A percentile compares a stretch with the other conserved stretches of the same genome.
phyloP scores from a whole-genome alignment of 1,140 invertebrate species.

The Papilio aristodemus region DNA sequence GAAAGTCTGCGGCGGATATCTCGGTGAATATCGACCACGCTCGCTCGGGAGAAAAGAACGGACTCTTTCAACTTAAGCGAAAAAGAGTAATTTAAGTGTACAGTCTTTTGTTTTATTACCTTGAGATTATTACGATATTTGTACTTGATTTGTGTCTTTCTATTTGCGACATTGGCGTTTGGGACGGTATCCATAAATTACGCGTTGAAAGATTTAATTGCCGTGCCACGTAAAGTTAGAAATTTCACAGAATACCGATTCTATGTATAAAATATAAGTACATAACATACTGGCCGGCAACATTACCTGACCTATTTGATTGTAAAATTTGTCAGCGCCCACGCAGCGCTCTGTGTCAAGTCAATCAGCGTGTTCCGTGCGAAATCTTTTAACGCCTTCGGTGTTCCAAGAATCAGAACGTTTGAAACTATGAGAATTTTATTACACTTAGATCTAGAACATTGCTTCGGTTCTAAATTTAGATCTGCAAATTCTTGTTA shows the following conservation, averaged over 20 bases:
- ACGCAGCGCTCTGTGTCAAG: not conserved
- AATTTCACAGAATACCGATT: too few relatives aligned
- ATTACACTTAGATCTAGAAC: not conserved
- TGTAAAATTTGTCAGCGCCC: not conserved
- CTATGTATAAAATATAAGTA: too few relatives aligned
- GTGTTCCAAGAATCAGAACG: not conserved
- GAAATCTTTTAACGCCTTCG: not conserved
- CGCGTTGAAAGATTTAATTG: too few relatives aligned
- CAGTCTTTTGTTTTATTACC: conserved; percentile 2
- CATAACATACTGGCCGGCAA: not conserved
- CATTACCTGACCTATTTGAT: not conserved
- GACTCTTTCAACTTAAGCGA: not conserved
- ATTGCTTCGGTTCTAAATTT: not conserved
- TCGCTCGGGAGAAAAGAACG: not conserved
- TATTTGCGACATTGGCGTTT: not conserved
- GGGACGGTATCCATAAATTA: not conserved
- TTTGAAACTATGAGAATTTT: conserved; percentile 4
- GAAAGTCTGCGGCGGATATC: conserved; percentile 41
- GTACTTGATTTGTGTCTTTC: not conserved
- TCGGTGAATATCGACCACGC: conserved; percentile 35
- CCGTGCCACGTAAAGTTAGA: too few relatives aligned
- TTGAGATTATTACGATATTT: not conserved
- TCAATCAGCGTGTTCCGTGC: not conserved
- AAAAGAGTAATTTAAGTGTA: not conserved
- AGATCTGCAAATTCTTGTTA: not conserved